Evolutionary conservation across 2,888 invertebrate genomes (phyloP), one percentile per base, ranked within the genome.

Genomic region (Drosophila tanythrix): DNA sequence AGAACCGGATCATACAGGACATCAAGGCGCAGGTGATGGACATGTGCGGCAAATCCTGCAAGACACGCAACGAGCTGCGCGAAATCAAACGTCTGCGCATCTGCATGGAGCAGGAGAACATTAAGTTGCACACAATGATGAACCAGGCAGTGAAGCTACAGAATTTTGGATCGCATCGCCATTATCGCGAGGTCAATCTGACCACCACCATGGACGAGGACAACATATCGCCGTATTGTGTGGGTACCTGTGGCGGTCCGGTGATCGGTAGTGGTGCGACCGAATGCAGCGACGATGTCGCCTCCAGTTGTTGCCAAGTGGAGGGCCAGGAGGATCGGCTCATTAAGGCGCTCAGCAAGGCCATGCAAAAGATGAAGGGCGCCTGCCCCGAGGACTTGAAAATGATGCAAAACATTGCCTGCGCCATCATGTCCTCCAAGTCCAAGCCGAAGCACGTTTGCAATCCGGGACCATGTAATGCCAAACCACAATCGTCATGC

Each of bases 131-230:
- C 21, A 88, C 85, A 25, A 88, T 93, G 71, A 85, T 92, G 70
- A 85, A 81, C 13, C 83, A 81, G 13, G 92, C 92, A 0, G 85
- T 92, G 13, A 62, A 83, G 48, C 79, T 93, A 71, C 93, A 93
- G 74, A 91, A 92, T 51, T 89, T 84, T 35, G 89, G 92, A 21
- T 92, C 93, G 0, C 88, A 76, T 35, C 83, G 90, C 0, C 86
- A 79, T 36, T 93, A 92, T 67, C 82, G 79, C 4, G 91, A 90
- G 57, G 77, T 93, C 33, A 81, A 89, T 3, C 64, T 93, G 61
- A 89, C 88, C 27, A 92, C 92, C 1, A 92, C 92, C 8, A 81
- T 92, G 29, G 92, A 92, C 43, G 93, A 93, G 52, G 93, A 93
- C 38, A 83, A 88, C 3, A 79, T 90, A 53, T 78, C 89, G 46